These are phyloP conservation scores for Diadophis punctatus DNA, from an alignment of 2,113 vertebrate species.

Conservation along the genomic window DNA sequence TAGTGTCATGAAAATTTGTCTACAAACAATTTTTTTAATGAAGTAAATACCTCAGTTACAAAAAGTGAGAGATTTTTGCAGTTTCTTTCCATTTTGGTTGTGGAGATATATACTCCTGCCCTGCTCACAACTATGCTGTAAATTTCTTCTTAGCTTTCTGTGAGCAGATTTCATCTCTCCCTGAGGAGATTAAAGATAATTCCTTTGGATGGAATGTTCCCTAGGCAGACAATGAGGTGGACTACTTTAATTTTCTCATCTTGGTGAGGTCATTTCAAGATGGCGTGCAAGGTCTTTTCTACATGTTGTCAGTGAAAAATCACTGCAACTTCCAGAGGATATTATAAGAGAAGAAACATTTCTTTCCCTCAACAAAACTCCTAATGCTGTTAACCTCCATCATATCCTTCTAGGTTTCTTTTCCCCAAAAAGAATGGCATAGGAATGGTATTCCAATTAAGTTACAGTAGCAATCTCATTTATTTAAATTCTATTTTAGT, in stretches of 20 bases:
- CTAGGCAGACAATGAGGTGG: background rate
- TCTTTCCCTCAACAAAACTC: background rate
- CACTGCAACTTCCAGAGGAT: background rate
- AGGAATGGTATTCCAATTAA: background rate
- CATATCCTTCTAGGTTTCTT: background rate
- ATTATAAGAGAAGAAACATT: background rate
- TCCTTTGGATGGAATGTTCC: background rate
- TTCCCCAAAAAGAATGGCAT: background rate
- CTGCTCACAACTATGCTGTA: background rate
- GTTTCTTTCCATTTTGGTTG: background rate
- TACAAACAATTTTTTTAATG: background rate
- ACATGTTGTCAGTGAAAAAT: background rate
- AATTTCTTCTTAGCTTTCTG: background rate
- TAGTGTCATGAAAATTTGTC: background rate
- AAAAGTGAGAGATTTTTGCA: background rate
- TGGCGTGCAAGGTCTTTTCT: background rate
- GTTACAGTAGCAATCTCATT: background rate
- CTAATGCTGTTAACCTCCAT: background rate
- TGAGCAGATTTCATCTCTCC: background rate
- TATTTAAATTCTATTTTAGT: background rate
- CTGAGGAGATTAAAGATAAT: background rate
- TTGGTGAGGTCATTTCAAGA: background rate
- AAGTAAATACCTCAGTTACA: background rate
- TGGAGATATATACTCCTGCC: background rate
- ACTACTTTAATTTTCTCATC: background rate